A percentile compares a stretch with the other conserved stretches of the same genome.
These are phyloP conservation scores for Erinaceus europaeus DNA, from an alignment of 2,113 vertebrate genomes.

Conservation along the genomic window DNA sequence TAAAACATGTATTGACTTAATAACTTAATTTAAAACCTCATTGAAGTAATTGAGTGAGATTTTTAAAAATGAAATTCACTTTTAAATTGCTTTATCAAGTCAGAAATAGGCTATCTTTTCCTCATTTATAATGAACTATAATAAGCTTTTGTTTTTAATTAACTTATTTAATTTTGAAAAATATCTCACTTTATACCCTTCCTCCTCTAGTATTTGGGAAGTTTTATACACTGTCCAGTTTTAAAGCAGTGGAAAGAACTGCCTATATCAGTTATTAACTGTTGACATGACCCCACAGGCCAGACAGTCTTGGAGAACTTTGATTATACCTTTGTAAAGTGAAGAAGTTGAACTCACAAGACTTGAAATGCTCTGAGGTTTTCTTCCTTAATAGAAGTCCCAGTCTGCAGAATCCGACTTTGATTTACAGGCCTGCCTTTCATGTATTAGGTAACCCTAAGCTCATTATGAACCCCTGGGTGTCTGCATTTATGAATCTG, in stretches of 20 bases:
- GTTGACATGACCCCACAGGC: background rate
- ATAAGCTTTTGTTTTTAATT: constrained; percentile 50
- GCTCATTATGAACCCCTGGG: constrained; percentile 27
- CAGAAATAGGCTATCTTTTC: constrained; percentile 51
- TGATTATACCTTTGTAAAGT: background rate
- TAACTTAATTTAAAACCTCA: constrained; percentile 63
- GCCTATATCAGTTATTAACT: background rate
- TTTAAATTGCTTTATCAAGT: constrained; percentile 42
- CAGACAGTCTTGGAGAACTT: background rate
- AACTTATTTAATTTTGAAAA: constrained; percentile 14
- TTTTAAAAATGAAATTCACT: constrained; percentile 44
- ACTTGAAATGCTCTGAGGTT: background rate
- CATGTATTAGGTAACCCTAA: constrained; percentile 42
- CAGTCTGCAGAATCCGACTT: constrained; percentile 8
- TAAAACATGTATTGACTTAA: constrained; percentile 60
- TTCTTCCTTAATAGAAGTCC: background rate
- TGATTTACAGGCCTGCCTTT: constrained; percentile 34
- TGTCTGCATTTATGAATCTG: constrained; percentile 26
- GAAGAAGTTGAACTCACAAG: background rate
- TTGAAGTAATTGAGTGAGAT: constrained; percentile 46
- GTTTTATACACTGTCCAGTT: background rate
- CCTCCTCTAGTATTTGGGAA: background rate
- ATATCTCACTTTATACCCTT: background rate
- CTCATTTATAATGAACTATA: constrained; percentile 54
- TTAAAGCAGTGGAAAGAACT: background rate